Conservation (phyloP, 2,888 invertebrate species). For the Tetragonula carbonaria region DNA sequence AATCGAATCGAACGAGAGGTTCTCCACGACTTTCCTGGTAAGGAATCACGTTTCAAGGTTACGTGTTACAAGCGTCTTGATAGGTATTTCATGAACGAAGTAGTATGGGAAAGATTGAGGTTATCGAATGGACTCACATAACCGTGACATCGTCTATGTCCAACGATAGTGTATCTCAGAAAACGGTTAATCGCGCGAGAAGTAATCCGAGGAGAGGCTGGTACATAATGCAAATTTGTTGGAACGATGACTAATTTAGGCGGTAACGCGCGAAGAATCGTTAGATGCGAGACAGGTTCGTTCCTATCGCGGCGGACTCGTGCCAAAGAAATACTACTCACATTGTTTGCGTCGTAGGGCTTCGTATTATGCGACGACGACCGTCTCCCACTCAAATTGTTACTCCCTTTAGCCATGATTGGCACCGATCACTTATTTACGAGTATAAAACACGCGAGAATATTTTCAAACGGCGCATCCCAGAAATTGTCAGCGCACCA, state of each 20-base stretch:
- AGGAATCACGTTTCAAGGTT: conserved; percentile 58
- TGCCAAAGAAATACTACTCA: conserved; percentile 79
- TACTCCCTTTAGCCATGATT: conserved; percentile 82
- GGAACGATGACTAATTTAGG: conserved; percentile 36
- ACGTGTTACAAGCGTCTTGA: conserved; percentile 42
- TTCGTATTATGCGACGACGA: conserved; percentile 80
- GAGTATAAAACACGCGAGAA: conserved; percentile 66
- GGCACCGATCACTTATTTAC: conserved; percentile 51
- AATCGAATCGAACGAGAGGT: neutral
- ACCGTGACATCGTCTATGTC: conserved; percentile 58
- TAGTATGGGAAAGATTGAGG: conserved; percentile 67
- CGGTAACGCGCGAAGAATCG: conserved; percentile 47
- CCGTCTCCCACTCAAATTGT: conserved; percentile 80
- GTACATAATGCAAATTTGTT: neutral
- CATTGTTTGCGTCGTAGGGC: conserved; percentile 84
- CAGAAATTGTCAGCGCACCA: conserved; percentile 77
- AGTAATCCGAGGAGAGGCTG: neutral
- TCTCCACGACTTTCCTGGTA: conserved; percentile 37
- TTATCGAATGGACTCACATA: conserved; percentile 70
- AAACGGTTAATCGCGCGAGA: conserved; percentile 57
- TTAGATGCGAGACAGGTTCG: conserved; percentile 42
- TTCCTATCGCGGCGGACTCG: conserved; percentile 48
- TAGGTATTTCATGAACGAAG: conserved; percentile 36
- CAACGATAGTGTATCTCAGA: conserved; percentile 65
- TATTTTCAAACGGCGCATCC: conserved; percentile 77